Conservation (phyloP, 1,140 invertebrate species). For the Aphaenogaster rudis region DNA sequence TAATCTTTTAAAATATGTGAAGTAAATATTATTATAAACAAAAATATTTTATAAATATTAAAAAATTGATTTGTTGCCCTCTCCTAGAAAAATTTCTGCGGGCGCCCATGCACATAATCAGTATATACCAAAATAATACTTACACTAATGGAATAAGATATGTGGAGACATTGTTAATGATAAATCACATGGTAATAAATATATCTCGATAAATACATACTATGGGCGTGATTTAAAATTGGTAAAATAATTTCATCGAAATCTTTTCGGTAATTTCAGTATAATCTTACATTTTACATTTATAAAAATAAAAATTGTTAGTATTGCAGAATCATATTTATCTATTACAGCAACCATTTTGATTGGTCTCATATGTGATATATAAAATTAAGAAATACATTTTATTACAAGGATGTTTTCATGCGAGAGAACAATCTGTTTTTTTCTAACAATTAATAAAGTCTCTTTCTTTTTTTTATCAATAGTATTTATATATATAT, state of each 20-base stretch:
- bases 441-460: background rate
- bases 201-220: background rate
- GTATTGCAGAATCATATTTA: background rate
- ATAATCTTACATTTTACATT: background rate
- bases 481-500: background rate
- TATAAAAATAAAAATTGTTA: background rate
- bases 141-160: background rate
- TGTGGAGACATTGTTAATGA: background rate
- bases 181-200: background rate
- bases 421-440: background rate
- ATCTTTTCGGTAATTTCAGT: background rate
- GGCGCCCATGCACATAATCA: background rate
- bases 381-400: background rate
- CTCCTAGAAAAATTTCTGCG: too few species aligned
- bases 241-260: background rate
- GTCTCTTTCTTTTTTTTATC: background rate
- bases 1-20: too few species aligned
- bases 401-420: background rate
- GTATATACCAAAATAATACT: background rate
- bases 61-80: too few species aligned
- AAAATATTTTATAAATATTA: too few species aligned
- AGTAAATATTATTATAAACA: too few species aligned
- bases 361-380: background rate
- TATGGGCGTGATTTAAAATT: background rate
- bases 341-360: background rate